phyloP scores from a whole-genome alignment of 2,113 vertebrate species.

The Neopipo cinnamomea region DNA sequence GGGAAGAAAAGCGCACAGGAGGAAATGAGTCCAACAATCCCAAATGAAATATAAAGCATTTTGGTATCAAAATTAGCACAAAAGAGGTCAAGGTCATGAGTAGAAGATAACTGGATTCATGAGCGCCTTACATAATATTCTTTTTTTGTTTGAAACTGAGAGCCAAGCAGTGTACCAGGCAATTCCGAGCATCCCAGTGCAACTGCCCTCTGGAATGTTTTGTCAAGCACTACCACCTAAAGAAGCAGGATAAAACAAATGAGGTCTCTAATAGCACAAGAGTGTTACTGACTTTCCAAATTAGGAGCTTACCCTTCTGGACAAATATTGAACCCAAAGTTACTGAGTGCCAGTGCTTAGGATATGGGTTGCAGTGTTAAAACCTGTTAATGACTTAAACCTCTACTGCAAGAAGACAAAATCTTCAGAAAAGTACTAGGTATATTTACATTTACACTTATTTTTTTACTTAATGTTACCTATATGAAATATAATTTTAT shows the following conservation, averaged over 20 bases:
- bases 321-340: not conserved
- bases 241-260: not conserved
- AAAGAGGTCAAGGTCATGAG: constrained; percentile 6
- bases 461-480: not conserved
- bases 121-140: not conserved
- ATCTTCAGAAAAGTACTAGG: not conserved
- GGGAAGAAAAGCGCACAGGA: constrained; percentile 3
- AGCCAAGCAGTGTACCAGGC: not conserved
- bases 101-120: not conserved
- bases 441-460: not conserved
- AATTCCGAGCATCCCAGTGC: not conserved
- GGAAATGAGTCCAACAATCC: constrained; percentile 30
- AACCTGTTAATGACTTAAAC: not conserved
- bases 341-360: not conserved
- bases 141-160: not conserved
- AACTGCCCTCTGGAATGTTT: not conserved
- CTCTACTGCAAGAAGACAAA: not conserved
- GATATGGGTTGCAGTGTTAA: not conserved
- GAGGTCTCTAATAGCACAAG: not conserved
- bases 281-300: not conserved
- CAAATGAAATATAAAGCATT: constrained; percentile 25
- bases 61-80: constrained; percentile 42
- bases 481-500: not conserved
- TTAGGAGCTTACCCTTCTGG: not conserved
- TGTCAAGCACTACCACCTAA: constrained; percentile 22